Conservation (phyloP, 1,140 invertebrate genomes). For the Camponotus floridanus region DNA sequence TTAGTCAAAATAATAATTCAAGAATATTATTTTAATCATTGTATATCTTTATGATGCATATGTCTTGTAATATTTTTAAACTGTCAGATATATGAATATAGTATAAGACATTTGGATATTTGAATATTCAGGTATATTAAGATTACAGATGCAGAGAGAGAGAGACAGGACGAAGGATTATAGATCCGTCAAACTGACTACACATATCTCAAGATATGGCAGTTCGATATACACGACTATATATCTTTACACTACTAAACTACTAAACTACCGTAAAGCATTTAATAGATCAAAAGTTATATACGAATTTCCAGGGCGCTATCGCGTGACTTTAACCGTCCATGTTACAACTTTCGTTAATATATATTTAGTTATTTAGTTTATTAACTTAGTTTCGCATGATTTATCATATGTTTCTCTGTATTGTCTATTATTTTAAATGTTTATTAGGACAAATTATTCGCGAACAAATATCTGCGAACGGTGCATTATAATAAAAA, state of each 20-base stretch:
- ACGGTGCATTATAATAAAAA: background rate
- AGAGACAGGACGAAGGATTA: conserved; percentile 41
- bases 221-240: conserved; percentile 2
- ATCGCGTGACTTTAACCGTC: conserved; percentile 16
- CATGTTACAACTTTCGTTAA: conserved; percentile 2
- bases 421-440: background rate
- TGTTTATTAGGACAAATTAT: background rate
- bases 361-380: conserved; percentile 29
- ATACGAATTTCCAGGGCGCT: conserved; percentile 39
- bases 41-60: background rate
- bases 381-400: conserved; percentile 12
- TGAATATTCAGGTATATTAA: conserved; percentile 40
- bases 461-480: background rate
- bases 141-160: conserved; percentile 25
- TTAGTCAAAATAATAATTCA: background rate
- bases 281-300: conserved; percentile 57
- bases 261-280: conserved; percentile 59
- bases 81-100: background rate
- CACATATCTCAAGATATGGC: conserved; percentile 18
- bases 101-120: conserved; percentile 2
- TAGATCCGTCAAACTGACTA: conserved; percentile 32
- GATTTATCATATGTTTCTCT: background rate
- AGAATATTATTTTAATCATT: background rate
- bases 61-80: background rate
- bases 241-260: conserved; percentile 30